These are phyloP conservation scores for Scyliorhinus canicula DNA, from an alignment of 2,797 vertebrate genomes.

Conservation along the genomic window DNA sequence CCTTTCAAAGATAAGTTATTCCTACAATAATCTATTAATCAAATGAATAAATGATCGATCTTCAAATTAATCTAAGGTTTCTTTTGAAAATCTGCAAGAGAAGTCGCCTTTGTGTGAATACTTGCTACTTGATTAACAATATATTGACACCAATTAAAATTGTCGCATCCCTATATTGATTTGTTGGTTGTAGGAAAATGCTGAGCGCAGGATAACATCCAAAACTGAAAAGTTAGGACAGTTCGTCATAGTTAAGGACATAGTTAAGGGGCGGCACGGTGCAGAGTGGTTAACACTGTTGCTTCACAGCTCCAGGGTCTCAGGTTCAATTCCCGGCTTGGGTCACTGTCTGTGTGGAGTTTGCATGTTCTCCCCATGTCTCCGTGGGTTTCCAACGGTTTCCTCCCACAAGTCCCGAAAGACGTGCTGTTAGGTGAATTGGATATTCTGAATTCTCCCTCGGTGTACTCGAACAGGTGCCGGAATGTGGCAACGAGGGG, in stretches of 20 bases:
- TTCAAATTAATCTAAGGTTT: background rate
- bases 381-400: too few relatives aligned
- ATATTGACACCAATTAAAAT: background rate
- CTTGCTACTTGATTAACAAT: background rate
- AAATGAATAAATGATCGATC: background rate
- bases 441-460: too few relatives aligned
- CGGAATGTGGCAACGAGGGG: too few relatives aligned
- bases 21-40: background rate
- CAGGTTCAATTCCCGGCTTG: too few relatives aligned
- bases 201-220: background rate
- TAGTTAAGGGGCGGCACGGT: too few relatives aligned
- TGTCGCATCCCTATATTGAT: background rate
- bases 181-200: background rate
- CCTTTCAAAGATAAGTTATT: background rate
- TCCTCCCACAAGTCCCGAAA: too few relatives aligned
- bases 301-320: too few relatives aligned
- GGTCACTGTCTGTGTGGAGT: too few relatives aligned
- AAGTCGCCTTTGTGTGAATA: background rate
- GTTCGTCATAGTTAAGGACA: background rate
- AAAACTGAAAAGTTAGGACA: background rate
- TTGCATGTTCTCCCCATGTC: too few relatives aligned
- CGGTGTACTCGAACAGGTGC: too few relatives aligned
- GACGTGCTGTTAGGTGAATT: too few relatives aligned
- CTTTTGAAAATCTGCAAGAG: background rate
- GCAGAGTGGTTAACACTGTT: too few relatives aligned